A percentile compares a stretch with the other conserved stretches of the same genome.
Conservation (phyloP, 1,140 invertebrate genomes). For the Leguminivora glycinivorella region DNA sequence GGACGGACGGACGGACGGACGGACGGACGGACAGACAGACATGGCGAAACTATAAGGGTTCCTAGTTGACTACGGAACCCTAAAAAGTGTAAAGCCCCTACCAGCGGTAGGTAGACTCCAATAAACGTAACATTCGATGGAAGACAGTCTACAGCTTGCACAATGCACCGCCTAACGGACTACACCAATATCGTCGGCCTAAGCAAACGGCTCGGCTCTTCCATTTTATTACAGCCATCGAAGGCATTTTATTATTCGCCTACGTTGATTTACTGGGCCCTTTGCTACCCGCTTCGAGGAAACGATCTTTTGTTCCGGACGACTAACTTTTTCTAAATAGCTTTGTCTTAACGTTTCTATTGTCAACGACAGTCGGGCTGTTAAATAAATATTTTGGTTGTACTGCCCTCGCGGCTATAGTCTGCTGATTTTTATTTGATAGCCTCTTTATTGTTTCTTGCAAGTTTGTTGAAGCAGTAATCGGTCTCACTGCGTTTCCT, state of each 20-base stretch:
- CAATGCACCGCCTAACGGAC: not conserved
- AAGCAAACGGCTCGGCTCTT: constrained; percentile 27
- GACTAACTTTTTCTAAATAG: constrained; percentile 59
- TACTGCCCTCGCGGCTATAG: constrained; percentile 47
- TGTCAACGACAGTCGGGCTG: constrained; percentile 52
- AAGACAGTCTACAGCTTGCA: not conserved
- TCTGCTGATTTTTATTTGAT: constrained; percentile 44
- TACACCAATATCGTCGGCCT: constrained; percentile 13
- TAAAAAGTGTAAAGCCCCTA: too few species aligned
- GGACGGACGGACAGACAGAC: too few species aligned
- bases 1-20: too few species aligned
- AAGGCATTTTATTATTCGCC: constrained; percentile 55
- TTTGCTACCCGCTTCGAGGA: constrained; percentile 49
- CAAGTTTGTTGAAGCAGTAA: constrained; percentile 19
- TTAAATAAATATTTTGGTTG: constrained; percentile 67
- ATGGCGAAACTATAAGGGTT: too few species aligned
- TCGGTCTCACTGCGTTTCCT: not conserved
- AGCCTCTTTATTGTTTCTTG: constrained; percentile 49
- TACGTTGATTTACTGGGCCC: constrained; percentile 57
- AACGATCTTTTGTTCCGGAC: constrained; percentile 64
- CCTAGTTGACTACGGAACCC: too few species aligned
- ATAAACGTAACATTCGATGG: not conserved
- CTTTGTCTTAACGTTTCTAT: constrained; percentile 63
- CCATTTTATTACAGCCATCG: constrained; percentile 24
- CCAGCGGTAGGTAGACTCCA: too few species aligned